Conservation (phyloP, 2,113 vertebrate species). For the Clarias macrocephalus region DNA sequence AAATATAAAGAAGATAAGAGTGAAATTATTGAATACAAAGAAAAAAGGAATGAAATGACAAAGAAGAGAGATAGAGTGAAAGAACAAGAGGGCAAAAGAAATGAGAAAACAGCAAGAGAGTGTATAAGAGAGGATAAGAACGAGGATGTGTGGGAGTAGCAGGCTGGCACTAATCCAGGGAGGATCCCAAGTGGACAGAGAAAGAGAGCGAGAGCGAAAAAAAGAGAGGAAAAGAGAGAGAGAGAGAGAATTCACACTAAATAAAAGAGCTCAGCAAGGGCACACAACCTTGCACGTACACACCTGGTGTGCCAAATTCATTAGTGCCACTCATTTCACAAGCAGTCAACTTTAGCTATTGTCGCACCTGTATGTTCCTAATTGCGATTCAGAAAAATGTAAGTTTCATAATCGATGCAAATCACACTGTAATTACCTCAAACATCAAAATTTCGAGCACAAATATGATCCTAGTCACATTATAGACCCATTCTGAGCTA, state of each 20-base stretch:
- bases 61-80: not conserved
- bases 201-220: not conserved
- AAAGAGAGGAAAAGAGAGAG: not conserved
- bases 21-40: not conserved
- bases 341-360: slow-evolving; percentile 25
- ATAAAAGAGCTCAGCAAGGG: slow-evolving; percentile 41
- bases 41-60: not conserved
- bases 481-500: slow-evolving; percentile 1
- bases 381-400: slow-evolving; percentile 35
- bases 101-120: slow-evolving; percentile 4
- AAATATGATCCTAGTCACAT: not conserved
- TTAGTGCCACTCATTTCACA: slow-evolving; percentile 48
- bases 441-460: not conserved
- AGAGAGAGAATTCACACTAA: slow-evolving; percentile 46
- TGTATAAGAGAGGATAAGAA: slow-evolving; percentile 20
- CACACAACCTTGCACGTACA: not conserved
- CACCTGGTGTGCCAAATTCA: slow-evolving; percentile 49
- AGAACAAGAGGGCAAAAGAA: slow-evolving; percentile 8
- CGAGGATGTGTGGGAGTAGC: slow-evolving; percentile 16
- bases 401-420: slow-evolving; percentile 9
- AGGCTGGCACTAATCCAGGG: slow-evolving; percentile 30
- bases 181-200: slow-evolving; percentile 36
- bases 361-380: slow-evolving; percentile 48
- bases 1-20: not conserved
- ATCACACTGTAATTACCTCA: slow-evolving; percentile 36